These are phyloP conservation scores for Hemicrepidius hirtus DNA, from an alignment of 2,888 invertebrate genomes.

Conservation along the genomic window DNA sequence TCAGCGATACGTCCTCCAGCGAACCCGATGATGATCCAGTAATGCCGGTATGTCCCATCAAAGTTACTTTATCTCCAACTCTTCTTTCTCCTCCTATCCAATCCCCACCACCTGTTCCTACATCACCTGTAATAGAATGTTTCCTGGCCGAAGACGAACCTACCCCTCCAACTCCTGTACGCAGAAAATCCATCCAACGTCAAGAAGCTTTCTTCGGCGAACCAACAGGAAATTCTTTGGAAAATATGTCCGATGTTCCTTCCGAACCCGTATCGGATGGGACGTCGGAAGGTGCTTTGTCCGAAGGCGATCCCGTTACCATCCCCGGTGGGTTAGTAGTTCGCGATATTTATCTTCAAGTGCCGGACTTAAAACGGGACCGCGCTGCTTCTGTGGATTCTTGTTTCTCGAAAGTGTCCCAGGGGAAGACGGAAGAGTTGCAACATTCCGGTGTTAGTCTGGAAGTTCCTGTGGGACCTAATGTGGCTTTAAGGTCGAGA, in stretches of 20 bases:
- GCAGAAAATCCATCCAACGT: slow-evolving; percentile 85
- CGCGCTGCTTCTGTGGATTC: slow-evolving; percentile 93
- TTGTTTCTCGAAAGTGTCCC: slow-evolving; percentile 86
- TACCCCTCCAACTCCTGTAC: slow-evolving; percentile 66
- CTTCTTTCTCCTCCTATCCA: slow-evolving; percentile 73
- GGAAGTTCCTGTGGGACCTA: slow-evolving; percentile 81
- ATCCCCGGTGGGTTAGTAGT: slow-evolving; percentile 68
- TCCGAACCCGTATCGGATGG: slow-evolving; percentile 70
- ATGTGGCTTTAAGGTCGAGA: slow-evolving; percentile 82
- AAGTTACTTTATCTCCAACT: slow-evolving; percentile 79
- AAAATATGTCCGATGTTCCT: slow-evolving; percentile 77
- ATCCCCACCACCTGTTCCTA: slow-evolving; percentile 68
- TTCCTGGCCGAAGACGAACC: slow-evolving; percentile 71
- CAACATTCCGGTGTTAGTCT: slow-evolving; percentile 78
- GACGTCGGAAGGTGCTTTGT: slow-evolving; percentile 66
- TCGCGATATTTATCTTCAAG: slow-evolving; percentile 76
- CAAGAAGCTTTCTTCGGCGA: slow-evolving; percentile 89
- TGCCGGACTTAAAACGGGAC: slow-evolving; percentile 88
- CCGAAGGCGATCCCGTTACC: slow-evolving; percentile 64
- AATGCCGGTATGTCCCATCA: slow-evolving; percentile 75
- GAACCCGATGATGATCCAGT: slow-evolving; percentile 69
- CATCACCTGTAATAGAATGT: slow-evolving; percentile 76
- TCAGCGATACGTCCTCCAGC: slow-evolving; percentile 74
- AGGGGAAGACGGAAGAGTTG: slow-evolving; percentile 82
- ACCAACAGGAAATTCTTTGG: slow-evolving; percentile 82